Conservation (phyloP, 2,888 invertebrate species). For the Sinhomidia bicolor region DNA sequence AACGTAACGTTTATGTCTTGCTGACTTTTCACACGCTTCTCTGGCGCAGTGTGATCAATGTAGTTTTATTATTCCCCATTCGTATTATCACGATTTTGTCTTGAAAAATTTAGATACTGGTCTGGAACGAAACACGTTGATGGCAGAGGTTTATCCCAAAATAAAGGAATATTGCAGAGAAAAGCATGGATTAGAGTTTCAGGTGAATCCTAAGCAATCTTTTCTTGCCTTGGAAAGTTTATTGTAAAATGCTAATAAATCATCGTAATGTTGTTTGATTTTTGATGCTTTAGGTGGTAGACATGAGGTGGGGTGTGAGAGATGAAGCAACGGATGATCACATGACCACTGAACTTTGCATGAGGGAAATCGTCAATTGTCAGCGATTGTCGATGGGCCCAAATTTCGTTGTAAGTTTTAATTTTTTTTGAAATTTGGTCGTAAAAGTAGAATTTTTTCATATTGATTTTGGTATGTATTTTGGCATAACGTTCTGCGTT, state of each 20-base stretch:
- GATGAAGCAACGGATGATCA: slow-evolving; percentile 99
- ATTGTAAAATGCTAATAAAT: neutral
- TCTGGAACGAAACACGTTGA: slow-evolving; percentile 97
- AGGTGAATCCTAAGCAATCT: slow-evolving; percentile 89
- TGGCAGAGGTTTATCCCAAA: slow-evolving; percentile 98
- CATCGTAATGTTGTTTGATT: neutral
- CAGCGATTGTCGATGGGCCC: slow-evolving; percentile 98
- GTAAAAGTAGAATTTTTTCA: no score
- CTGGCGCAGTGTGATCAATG: neutral
- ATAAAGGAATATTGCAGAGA: slow-evolving; percentile 98
- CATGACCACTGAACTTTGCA: slow-evolving; percentile 99
- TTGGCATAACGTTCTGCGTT: no score
- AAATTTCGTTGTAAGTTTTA: slow-evolving; percentile 95
- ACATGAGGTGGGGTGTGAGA: slow-evolving; percentile 99
- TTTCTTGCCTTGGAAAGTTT: no score
- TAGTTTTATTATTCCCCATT: neutral
- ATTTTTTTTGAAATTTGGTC: no score
- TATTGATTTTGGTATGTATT: no score
- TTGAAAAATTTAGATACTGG: slow-evolving; percentile 89
- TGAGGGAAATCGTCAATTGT: slow-evolving; percentile 99
- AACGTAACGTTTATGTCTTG: neutral
- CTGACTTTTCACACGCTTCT: neutral
- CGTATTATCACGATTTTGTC: neutral
- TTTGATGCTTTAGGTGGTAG: slow-evolving; percentile 89
- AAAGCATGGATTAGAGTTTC: slow-evolving; percentile 98